Evolutionary conservation across 1,140 invertebrate genomes (phyloP), one percentile per base, ranked within the genome.

Genomic region (Sarcophaga bullata): DNA sequence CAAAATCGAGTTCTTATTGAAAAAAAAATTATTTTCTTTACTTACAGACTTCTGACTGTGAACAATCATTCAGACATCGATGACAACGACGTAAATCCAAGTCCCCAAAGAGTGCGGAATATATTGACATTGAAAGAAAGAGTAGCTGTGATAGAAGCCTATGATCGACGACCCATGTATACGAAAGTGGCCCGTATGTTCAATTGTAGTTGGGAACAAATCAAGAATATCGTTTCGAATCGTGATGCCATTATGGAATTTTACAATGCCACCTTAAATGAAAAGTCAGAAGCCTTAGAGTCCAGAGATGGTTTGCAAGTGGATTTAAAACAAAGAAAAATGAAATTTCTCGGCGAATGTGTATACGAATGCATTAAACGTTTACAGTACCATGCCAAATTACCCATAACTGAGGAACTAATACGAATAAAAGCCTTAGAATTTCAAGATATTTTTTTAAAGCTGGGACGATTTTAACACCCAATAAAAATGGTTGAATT

Each of bases 171-270:
- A 46, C 88, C 88, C 8, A 87, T 87, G 86, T 89, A 89, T 62
- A 88, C 85, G 19, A 87, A 87, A 52, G 86, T 89, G 8, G 88
- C 88, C 1, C 85, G 86, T 54, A 89, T 87, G 75, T 89, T 89
- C 72, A 89, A 89, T 54, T 89, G 88, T 50, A 88, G 88, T 82
- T 89, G 87, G 87, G 87, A 89, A 78, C 88, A 89, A 81, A 89
- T 89, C 75, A 89, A 89, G 52, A 89, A 86, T 82, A 88, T 89
- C 7, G 82, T 89, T 6, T n/a, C 83, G 5, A 89, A 89, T 82
- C 86, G 88, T 0, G 84, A 86, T 4, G 84, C 87, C 11, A 88
- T 89, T 7, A 75, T 89, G 82, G 84, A 86, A 54, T 89, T 87
- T 80, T 85, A 89, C 50, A 84, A 87, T 80, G 88, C 86, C 15